Percentiles rank a stretch among this genome's conserved stretches.
phyloP scores from a whole-genome alignment of 2,888 invertebrate genomes.

The Drosophila mulleri region DNA sequence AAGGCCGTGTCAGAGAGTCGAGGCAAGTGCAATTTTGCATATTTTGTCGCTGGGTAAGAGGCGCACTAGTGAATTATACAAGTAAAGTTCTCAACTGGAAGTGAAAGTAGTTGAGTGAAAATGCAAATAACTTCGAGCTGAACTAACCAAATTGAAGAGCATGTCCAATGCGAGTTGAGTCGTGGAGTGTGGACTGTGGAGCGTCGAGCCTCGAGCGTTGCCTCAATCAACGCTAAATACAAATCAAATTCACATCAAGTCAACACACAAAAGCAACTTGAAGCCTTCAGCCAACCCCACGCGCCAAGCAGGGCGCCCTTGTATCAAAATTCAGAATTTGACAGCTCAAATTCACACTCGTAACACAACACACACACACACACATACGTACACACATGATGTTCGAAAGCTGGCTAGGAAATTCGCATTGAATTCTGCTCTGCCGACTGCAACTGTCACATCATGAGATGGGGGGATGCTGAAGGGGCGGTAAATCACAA shows the following conservation, averaged over 20 bases:
- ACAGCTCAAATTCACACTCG: conserved; percentile 48
- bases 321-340: conserved; percentile 59
- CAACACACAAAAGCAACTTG: conserved; percentile 13
- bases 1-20: conserved; percentile 33
- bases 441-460: conserved; percentile 62
- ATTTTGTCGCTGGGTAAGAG: conserved; percentile 53
- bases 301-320: conserved; percentile 4
- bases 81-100: conserved; percentile 44
- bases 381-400: conserved; percentile 30
- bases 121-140: conserved; percentile 45
- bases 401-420: conserved; percentile 20
- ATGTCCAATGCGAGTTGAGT: conserved; percentile 22
- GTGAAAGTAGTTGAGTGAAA: conserved; percentile 50
- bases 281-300: conserved; percentile 9
- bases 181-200: background rate
- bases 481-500: conserved; percentile 66
- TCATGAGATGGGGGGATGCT: conserved; percentile 1
- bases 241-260: conserved; percentile 58
- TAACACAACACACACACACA: conserved; percentile 24
- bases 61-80: conserved; percentile 49
- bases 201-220: background rate
- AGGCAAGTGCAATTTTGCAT: conserved; percentile 69
- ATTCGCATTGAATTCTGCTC: conserved; percentile 40
- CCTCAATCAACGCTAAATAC: conserved; percentile 59
- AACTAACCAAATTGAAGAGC: conserved; percentile 32